Base-by-base conservation (phyloP, 2,797 vertebrate species). In the Notolabrus celidotus region DNA sequence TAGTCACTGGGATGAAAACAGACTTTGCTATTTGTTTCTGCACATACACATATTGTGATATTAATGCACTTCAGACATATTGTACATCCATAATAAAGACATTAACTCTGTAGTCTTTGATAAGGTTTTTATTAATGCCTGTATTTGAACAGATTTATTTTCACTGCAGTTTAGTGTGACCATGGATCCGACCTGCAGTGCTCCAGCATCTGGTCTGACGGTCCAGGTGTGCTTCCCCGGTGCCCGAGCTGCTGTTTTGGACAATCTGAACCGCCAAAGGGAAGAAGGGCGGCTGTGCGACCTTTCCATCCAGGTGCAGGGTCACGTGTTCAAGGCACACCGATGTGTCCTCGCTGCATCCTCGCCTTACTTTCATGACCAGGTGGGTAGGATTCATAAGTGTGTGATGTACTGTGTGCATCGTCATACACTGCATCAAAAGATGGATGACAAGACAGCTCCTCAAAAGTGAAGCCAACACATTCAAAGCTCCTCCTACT, bases 341-440 rank as follows among this genome's bases (percentile, higher is more conserved):
- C 95, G 96, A 27, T 97, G 96, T 16, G 97, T 98, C 11, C 86
- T 98, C 31, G 97, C 97, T 0, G 97, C 97, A 0, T 98, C 96
- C 3, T 99, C 97, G 0, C 97, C 97, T 0, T 99, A 97, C 71
- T 99, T 99, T 80, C 97, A 98, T 1, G 97, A 99, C 90, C 97
- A 99, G 92, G 96, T 95, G 19, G 20, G 71, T 7, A 1, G 8
- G 0, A 7, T 1, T 5, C 1, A 49, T 19, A 14, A 29, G 5
- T 15, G 3, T 50, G 5, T 0, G 4, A 4, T 47, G n/a, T 6
- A 31, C 29, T 34, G 4, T 36, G 9, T 46, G 17, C 3, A 20
- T n/a, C n/a, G n/a, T n/a, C n/a, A n/a, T n/a, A n/a, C n/a, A n/a
- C 36, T 2, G 34, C 10, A 36, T 36, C 34, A 36, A 4, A 36